phyloP scores from a whole-genome alignment of 2,797 vertebrate species.

The Microctenopoma stevenorrisi region DNA sequence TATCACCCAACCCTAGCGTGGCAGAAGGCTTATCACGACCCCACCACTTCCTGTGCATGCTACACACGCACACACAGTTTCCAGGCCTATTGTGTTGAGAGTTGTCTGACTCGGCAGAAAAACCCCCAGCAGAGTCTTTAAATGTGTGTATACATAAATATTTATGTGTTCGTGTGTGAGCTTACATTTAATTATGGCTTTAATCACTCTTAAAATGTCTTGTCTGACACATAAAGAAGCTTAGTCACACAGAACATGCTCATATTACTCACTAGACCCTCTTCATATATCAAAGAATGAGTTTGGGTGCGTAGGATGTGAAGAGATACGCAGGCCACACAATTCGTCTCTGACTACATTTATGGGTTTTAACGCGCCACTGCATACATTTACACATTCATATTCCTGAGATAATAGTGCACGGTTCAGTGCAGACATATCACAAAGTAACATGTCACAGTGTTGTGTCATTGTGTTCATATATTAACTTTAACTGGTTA shows the following conservation, averaged over 20 bases:
- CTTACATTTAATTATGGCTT: background rate
- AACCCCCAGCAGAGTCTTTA: background rate
- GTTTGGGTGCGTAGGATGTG: background rate
- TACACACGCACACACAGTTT: conserved; percentile 15
- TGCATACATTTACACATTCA: background rate
- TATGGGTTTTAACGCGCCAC: background rate
- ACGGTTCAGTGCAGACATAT: background rate
- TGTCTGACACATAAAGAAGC: conserved; percentile 15
- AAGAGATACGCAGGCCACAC: background rate
- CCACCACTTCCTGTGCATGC: conserved; percentile 68
- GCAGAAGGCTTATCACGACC: conserved; percentile 67
- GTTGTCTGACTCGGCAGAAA: conserved; percentile 37
- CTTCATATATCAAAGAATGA: too few relatives aligned
- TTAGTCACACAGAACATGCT: conserved; percentile 67
- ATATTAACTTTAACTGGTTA: background rate
- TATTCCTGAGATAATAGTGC: background rate
- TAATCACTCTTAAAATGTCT: conserved; percentile 27
- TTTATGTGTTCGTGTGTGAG: background rate
- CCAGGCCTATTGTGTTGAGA: conserved; percentile 37
- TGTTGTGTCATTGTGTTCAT: too few relatives aligned
- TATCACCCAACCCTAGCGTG: conserved; percentile 32
- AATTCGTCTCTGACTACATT: background rate
- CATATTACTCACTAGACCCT: conserved; percentile 10
- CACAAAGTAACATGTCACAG: background rate
- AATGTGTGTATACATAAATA: background rate